phyloP scores from a whole-genome alignment of 2,888 invertebrate genomes.

The Gymnocheta viridis region DNA sequence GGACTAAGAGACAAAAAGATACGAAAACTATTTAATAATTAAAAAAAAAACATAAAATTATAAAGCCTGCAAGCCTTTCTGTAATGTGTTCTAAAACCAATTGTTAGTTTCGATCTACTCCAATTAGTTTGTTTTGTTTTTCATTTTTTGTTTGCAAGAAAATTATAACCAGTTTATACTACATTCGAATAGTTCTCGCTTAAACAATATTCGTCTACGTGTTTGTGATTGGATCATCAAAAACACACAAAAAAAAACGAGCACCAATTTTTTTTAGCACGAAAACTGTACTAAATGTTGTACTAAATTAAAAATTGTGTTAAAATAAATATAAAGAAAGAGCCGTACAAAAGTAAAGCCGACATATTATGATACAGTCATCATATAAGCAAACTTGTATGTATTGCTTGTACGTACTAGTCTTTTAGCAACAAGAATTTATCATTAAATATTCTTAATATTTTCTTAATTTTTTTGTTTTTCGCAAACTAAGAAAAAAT shows the following conservation, averaged over 20 bases:
- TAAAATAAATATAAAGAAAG: slow-evolving; percentile 24
- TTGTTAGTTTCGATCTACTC: background rate
- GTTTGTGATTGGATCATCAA: slow-evolving; percentile 34
- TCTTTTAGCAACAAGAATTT: no score
- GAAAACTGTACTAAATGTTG: slow-evolving; percentile 46
- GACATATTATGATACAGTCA: slow-evolving; percentile 2
- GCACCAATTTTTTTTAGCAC: slow-evolving; percentile 3
- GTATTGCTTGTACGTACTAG: no score
- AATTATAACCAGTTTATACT: slow-evolving; percentile 36
- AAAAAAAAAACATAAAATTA: no score
- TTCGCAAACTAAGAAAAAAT: background rate
- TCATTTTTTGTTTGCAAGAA: background rate
- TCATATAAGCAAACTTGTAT: background rate
- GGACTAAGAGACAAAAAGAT: no score
- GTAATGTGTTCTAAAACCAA: background rate
- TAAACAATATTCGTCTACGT: background rate
- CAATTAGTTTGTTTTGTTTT: background rate
- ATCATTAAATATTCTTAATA: no score
- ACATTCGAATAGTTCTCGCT: background rate
- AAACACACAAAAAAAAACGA: slow-evolving; percentile 13
- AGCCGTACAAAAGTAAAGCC: background rate
- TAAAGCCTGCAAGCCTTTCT: background rate
- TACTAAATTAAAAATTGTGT: slow-evolving; percentile 13
- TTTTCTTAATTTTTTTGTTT: background rate
- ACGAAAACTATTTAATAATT: no score